Conservation (phyloP, 2,113 vertebrate genomes). For the Nothocercus julius region DNA sequence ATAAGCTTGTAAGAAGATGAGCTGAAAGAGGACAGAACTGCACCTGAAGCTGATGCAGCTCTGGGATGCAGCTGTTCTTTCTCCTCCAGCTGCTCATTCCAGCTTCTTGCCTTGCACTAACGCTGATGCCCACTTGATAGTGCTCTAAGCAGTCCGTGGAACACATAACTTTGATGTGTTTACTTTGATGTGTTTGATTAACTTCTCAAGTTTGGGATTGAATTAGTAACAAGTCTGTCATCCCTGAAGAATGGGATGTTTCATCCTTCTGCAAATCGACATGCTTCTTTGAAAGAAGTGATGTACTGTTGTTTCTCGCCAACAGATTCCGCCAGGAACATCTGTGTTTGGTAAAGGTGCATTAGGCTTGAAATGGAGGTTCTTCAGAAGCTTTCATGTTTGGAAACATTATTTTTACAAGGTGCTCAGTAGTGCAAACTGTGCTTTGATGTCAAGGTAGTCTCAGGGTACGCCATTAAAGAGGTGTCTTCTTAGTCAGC, state of each 20-base stretch:
- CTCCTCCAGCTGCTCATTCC: neutral
- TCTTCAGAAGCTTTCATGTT: neutral
- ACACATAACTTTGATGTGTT: neutral
- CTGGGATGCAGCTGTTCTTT: neutral
- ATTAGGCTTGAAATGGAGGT: neutral
- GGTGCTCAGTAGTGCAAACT: neutral
- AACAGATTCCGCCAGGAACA: fast-evolving
- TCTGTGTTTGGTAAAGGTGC: neutral
- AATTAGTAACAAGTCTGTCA: neutral
- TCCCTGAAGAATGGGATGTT: neutral
- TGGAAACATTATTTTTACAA: neutral
- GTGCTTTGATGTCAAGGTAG: neutral
- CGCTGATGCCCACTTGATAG: neutral
- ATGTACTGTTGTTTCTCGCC: neutral
- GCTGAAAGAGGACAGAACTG: neutral
- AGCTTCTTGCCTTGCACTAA: neutral
- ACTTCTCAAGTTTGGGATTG: neutral
- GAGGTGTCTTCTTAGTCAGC: neutral
- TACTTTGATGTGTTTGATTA: neutral
- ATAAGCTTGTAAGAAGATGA: neutral
- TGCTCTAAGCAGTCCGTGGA: neutral
- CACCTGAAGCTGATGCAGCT: neutral
- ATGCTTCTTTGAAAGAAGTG: neutral
- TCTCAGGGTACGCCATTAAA: neutral
- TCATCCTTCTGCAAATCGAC: neutral